Base-by-base conservation (phyloP, 1,140 invertebrate genomes). In the Cyrtorhinus lividipennis region DNA sequence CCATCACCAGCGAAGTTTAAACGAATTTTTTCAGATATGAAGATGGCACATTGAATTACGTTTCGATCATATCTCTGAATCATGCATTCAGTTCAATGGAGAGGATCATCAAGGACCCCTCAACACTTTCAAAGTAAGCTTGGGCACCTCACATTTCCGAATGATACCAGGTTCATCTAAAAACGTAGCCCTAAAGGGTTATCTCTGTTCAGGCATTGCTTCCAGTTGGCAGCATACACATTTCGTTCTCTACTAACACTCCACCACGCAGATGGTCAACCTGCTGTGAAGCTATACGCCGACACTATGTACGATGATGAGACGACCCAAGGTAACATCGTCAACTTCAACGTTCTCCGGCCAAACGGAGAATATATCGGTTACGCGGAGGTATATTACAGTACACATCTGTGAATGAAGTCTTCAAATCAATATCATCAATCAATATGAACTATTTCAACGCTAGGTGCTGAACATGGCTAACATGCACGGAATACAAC, bases 1-100 rank as follows among this genome's bases (percentile, higher is more conserved):
- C 5, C 5, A 38, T 38, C 15, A 38, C 15, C 15, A 38, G 15
- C 30, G 15, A 38, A 38, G 30, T 38, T 38, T 38, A 38, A 38
- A 8, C 15, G 5, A 8, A 38, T 38, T 38, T 71, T 74, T 77
- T 1, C 72, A 93, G 91, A 69, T 94, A 94, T 78, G 93, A 98
- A 79, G 92, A 96, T 80, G 95, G 95, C 12, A 96, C 95, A 0
- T 62, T 92, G 38, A 79, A 91, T 44, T 98, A 91, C 75, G 74
- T 95, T 20, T 86, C 89, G 15, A 92, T 98, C 67, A 74, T 88
- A 13, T 78, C 87, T 1, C 71, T 98, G 1, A 80, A 83, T 65
- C 81, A 90, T 76, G 92, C 92, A 38, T 88, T 95, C 69, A 82
- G 89, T 62, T 76, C 79, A 64, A 64, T 92, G 63, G 67, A 80